Evolutionary conservation across 2,797 vertebrate species (phyloP), one percentile per base, ranked within the genome.

Genomic region (Erpetoichthys calabaricus): DNA sequence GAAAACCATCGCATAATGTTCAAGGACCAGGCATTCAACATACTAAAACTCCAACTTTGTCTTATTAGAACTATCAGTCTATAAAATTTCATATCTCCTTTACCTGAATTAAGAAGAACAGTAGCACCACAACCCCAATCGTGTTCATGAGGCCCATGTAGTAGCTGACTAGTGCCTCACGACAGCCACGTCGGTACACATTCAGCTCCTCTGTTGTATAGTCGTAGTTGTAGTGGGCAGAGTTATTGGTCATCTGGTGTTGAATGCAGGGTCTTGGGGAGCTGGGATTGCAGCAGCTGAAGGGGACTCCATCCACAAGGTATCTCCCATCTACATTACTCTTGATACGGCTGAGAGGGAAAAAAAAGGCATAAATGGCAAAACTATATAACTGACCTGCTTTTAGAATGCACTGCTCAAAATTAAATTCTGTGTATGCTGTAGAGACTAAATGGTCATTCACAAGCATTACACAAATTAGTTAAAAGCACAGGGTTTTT

Each of bases 251-350:
- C 65, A 90, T 71, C n/a, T 74, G 81, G 58, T 76, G 71, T 70
- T 89, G 88, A 64, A 89, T 87, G 70, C 88, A 89, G 2, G 87
- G 87, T 41, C 88, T 73, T 0, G 87, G 87, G 62, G 85, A 89
- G 67, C 66, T 77, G 56, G 87, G 87, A 68, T 87, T 89, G 60
- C 88, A 90, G 76, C 87, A 90, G 55, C 87, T 90, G 74, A 90
- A 90, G 0, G 88, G 88, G 53, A 89, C 86, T 3, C 83, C 82
- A 25, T 89, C 87, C 5, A 88, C 47, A 70, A 90, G 65, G 68
- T 89, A 90, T 42, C 79, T 81, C 1, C 87, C 88, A 41, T 88
- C 88, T 60, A 90, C 82, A 1, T 90, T 90, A 73, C 85, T 89
- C 66, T 83, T 87, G 59, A 90, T 69, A n/a, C 82, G 82, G 60